phyloP scores from a whole-genome alignment of 1,140 invertebrate genomes.

The Saccostrea glomerata region DNA sequence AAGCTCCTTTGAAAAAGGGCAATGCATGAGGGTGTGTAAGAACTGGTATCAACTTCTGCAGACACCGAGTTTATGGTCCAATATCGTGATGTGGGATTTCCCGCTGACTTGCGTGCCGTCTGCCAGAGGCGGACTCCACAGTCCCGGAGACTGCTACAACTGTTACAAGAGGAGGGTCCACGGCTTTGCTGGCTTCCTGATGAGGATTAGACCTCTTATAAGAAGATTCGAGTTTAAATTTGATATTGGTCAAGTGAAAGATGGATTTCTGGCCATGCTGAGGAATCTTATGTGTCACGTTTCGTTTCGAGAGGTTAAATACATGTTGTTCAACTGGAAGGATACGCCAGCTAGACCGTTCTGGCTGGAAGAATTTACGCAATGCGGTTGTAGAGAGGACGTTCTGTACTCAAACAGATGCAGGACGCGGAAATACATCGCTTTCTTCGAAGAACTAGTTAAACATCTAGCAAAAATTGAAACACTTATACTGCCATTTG shows the following conservation, averaged over 20 bases:
- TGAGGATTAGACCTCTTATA: slow-evolving; percentile 65
- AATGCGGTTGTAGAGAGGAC: slow-evolving; percentile 57
- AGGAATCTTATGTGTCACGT: slow-evolving; percentile 64
- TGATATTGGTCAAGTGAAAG: slow-evolving; percentile 72
- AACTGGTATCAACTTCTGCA: slow-evolving; percentile 69
- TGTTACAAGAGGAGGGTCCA: slow-evolving; percentile 71
- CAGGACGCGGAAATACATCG: slow-evolving; percentile 71
- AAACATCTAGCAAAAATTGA: slow-evolving; percentile 65
- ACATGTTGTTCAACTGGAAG: slow-evolving; percentile 75
- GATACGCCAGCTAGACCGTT: slow-evolving; percentile 74
- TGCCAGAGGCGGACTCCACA: slow-evolving; percentile 56
- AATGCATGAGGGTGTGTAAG: slow-evolving; percentile 65
- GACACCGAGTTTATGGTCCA: slow-evolving; percentile 70
- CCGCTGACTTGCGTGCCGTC: slow-evolving; percentile 66
- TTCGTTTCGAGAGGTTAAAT: slow-evolving; percentile 62
- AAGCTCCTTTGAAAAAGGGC: slow-evolving; percentile 69
- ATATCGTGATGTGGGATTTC: slow-evolving; percentile 70
- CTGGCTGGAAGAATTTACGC: slow-evolving; percentile 62
- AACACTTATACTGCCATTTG: slow-evolving; percentile 75
- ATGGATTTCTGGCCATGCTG: slow-evolving; percentile 68
- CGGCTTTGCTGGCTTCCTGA: slow-evolving; percentile 64
- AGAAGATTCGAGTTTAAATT: slow-evolving; percentile 73
- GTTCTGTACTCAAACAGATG: slow-evolving; percentile 67
- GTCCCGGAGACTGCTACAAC: slow-evolving; percentile 63
- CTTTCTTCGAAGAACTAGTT: slow-evolving; percentile 74